phyloP scores from a whole-genome alignment of 2,888 invertebrate species.

The Acronicta alni region DNA sequence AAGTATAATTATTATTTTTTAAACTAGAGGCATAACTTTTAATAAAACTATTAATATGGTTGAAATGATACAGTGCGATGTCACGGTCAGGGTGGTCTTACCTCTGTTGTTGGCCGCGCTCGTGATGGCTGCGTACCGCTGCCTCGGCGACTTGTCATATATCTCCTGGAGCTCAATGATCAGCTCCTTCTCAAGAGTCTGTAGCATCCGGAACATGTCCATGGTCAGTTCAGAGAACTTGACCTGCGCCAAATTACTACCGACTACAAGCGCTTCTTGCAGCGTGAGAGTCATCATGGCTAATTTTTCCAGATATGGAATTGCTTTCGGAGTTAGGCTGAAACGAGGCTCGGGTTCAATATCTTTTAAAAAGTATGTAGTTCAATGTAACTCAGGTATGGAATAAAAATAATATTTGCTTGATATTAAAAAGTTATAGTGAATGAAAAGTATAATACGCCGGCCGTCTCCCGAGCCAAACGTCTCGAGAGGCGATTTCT shows the following conservation, averaged over 20 bases:
- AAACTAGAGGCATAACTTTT: no score
- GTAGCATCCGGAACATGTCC: constrained; percentile 99
- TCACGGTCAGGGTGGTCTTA: constrained; percentile 31
- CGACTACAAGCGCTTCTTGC: constrained; percentile 98
- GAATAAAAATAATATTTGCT: no score
- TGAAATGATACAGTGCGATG: neutral
- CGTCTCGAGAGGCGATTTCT: no score
- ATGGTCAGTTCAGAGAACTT: constrained; percentile 98
- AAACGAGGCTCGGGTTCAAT: constrained; percentile 11
- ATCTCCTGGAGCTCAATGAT: constrained; percentile 94
- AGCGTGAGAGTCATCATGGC: constrained; percentile 95
- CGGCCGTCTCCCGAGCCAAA: no score
- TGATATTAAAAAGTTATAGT: no score
- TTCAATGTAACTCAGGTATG: no score
- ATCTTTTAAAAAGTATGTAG: no score
- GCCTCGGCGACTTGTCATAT: constrained; percentile 83
- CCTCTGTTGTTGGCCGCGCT: constrained; percentile 76
- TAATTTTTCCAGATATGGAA: constrained; percentile 93
- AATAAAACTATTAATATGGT: no score
- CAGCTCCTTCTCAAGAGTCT: constrained; percentile 97
- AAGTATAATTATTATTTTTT: no score
- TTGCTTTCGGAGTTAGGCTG: constrained; percentile 94
- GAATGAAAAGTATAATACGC: no score
- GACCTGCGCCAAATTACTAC: constrained; percentile 97
- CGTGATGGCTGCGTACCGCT: constrained; percentile 87